Base-by-base conservation (phyloP, 2,113 vertebrate species). In the Brachypteracias leptosomus region DNA sequence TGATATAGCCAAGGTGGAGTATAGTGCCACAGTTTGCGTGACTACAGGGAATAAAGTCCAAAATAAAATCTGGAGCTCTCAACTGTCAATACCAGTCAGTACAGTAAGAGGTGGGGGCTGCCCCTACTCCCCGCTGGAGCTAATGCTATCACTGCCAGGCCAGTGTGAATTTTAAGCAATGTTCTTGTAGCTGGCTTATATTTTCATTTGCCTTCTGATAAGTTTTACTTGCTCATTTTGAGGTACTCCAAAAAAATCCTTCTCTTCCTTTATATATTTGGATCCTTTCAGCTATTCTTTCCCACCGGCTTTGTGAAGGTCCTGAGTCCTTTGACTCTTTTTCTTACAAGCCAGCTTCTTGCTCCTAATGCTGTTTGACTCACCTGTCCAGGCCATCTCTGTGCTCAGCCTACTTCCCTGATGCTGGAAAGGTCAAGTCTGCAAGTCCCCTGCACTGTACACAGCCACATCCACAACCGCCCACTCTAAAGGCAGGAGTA, bases 391-490 rank as follows among this genome's bases (percentile, higher is more conserved):
- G 68, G 59, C 70, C 62, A 36, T 58, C 35, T 92, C 73, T 31
- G 15, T 44, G 42, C 59, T 49, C 14, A 18, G 42, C n/a, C 42
- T 36, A 4, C 61, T 68, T 59, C 59, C 16, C n/a, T 65, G 40
- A 7, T 25, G 31, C 71, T 3, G 5, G 58, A 94, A 96, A 95
- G 91, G 83, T 82, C 93, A 77, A 12, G 26, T 24, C 57, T 72
- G 24, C 59, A 29, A 55, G 42, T 79, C 12, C 42, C 58, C 17
- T 1, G 1, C 29, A 54, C 26, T 2, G 0, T 17, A 11, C 7
- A 17, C 0, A 0, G 40, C 18, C 61, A 54, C 10, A 4, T 26
- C 31, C 80, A 16, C 67, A 42, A 3, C 5, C 1, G 0, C 33
- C 25, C 7, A 0, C 49, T 44, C n/a, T 33, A 79, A 67, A 74